Conservation (phyloP, 2,797 vertebrate genomes). For the Catharus ustulatus region DNA sequence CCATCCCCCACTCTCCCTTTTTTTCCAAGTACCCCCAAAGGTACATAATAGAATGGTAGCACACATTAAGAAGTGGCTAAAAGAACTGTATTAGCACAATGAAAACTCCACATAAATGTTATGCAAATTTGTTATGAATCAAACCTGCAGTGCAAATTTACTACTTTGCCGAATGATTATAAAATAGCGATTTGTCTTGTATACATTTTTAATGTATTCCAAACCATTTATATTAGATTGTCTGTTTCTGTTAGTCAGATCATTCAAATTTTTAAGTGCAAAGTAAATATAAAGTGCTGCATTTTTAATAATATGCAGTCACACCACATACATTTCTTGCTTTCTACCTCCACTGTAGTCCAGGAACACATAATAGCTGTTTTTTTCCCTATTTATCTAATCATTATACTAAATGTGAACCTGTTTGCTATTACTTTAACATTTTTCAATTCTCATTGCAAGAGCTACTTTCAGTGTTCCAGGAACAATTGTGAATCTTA, state of each 20-base stretch:
- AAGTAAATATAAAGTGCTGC: conserved; percentile 70
- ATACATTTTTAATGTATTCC: conserved; percentile 71
- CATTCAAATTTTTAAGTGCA: conserved; percentile 74
- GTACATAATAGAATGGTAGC: conserved; percentile 38
- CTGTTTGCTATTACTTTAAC: conserved; percentile 71
- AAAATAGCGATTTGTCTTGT: conserved; percentile 75
- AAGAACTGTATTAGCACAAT: conserved; percentile 63
- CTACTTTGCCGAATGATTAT: conserved; percentile 59
- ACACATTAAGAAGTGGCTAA: conserved; percentile 52
- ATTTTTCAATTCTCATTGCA: conserved; percentile 73
- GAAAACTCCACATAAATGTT: conserved; percentile 69
- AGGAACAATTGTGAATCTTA: conserved; percentile 68
- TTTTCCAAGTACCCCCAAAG: conserved; percentile 36
- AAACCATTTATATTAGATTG: conserved; percentile 66
- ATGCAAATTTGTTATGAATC: conserved; percentile 75
- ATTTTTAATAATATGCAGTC: conserved; percentile 68
- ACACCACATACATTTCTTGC: conserved; percentile 58
- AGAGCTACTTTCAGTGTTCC: conserved; percentile 63
- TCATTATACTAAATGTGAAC: conserved; percentile 67
- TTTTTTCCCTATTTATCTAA: conserved; percentile 76
- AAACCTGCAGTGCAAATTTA: conserved; percentile 73
- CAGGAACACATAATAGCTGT: conserved; percentile 73
- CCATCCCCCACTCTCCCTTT: conserved; percentile 1
- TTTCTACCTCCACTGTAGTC: conserved; percentile 59
- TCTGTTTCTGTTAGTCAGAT: conserved; percentile 72